phyloP scores from a whole-genome alignment of 2,888 invertebrate genomes.

The Resseliella maxima region DNA sequence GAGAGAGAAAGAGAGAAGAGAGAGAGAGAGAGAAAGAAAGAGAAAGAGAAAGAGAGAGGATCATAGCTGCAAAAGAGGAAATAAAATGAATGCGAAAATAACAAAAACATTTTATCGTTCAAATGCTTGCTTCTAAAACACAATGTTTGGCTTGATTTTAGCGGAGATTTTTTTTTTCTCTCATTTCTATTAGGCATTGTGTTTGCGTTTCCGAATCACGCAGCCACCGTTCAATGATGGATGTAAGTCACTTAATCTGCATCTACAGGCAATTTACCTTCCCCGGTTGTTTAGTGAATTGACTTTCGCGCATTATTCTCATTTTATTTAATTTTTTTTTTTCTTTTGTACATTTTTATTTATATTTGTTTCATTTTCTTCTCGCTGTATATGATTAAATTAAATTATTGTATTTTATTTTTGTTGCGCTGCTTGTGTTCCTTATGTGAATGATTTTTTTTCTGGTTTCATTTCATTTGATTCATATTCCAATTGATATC shows the following conservation, averaged over 20 bases:
- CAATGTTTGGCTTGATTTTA: neutral
- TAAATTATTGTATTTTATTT: conserved; percentile 30
- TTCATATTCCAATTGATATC: neutral
- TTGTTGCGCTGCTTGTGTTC: conserved; percentile 12
- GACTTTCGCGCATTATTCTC: conserved; percentile 23
- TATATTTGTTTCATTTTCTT: too few relatives aligned
- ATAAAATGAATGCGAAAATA: conserved; percentile 4
- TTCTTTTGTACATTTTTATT: too few relatives aligned
- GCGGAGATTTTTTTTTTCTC: neutral
- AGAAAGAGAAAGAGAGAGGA: neutral
- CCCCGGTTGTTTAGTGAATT: conserved; percentile 13
- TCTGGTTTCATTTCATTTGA: neutral
- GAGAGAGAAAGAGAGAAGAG: neutral
- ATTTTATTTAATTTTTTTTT: too few relatives aligned
- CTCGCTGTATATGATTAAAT: conserved; percentile 5
- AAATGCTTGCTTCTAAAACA: neutral
- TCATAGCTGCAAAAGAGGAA: neutral
- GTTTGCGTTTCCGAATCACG: conserved; percentile 21
- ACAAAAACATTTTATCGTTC: neutral
- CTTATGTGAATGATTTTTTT: conserved; percentile 1
- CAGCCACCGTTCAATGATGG: neutral
- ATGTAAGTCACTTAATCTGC: conserved; percentile 40
- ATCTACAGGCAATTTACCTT: conserved; percentile 16
- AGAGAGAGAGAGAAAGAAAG: neutral
- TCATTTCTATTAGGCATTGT: neutral